These are phyloP conservation scores for Steinernema khuongi DNA, from an alignment of 1,140 invertebrate species.

Conservation along the genomic window DNA sequence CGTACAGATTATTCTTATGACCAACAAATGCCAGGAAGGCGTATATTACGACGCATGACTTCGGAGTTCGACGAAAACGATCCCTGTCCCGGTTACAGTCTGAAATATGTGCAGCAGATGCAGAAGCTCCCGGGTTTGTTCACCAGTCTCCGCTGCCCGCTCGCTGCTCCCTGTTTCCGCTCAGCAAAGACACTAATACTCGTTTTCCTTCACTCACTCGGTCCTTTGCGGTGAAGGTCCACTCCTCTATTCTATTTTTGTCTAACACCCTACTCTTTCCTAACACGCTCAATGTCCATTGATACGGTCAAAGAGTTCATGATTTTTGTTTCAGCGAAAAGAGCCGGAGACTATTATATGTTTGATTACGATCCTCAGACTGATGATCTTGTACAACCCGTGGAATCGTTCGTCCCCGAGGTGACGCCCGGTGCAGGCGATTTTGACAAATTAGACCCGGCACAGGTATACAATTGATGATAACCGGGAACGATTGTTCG, in stretches of 20 bases:
- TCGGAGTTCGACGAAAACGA: slow-evolving; percentile 49
- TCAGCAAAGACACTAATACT: slow-evolving; percentile 5
- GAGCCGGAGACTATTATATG: slow-evolving; percentile 59
- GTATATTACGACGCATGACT: slow-evolving; percentile 25
- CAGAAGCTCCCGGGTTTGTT: slow-evolving; percentile 35
- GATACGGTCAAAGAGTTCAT: neutral
- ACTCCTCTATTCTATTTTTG: neutral
- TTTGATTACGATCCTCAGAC: slow-evolving; percentile 54
- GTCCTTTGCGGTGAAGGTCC: slow-evolving; percentile 15
- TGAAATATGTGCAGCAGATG: slow-evolving; percentile 13
- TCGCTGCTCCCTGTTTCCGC: slow-evolving; percentile 16
- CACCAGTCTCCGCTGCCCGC: slow-evolving; percentile 13
- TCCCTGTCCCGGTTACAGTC: slow-evolving; percentile 48
- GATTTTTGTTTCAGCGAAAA: slow-evolving; percentile 49
- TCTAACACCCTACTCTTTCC: neutral
- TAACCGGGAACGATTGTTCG: neutral
- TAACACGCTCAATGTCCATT: neutral
- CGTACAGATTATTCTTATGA: slow-evolving; percentile 22
- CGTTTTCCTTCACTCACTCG: neutral
- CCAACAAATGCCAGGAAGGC: slow-evolving; percentile 4
- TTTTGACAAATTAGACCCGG: slow-evolving; percentile 53
- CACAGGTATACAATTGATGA: slow-evolving; percentile 37
- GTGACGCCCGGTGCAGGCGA: slow-evolving; percentile 49
- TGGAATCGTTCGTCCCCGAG: slow-evolving; percentile 54
- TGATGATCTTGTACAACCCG: slow-evolving; percentile 42